Base-by-base conservation (phyloP, 92 coral and sea anemone genomes). In the Pocillopora meandrina region DNA sequence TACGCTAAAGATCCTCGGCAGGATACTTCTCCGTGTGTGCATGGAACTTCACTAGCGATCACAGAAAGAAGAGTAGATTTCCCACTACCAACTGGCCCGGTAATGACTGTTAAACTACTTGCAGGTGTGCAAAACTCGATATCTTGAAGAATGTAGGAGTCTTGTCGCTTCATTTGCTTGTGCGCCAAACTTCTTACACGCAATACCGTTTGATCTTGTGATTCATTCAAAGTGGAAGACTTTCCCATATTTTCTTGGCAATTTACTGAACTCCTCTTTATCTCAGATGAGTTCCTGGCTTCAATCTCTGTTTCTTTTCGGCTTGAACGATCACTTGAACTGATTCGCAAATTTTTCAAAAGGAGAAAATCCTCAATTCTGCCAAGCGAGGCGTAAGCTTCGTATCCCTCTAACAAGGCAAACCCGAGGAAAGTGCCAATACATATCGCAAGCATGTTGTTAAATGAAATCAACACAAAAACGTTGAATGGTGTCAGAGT, bases 81-180 rank as follows among this genome's bases (percentile, higher is more conserved):
- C 13, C 74, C 74, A 70, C 74, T 70, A 20, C 74, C 74, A 10
- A 70, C 74, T 70, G 74, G 74, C 42, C 74, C 55, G 3, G 74
- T 70, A 4, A 70, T 70, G 56, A 70, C 56, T 35, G 74, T 74
- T n/a, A 74, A 56, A 20, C 34, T 52, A 12, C 21, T 60, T 26
- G 78, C 5, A 1, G 31, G 12, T 36, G 74, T 5, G 12, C 55
- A 15, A 74, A 52, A 19, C 12, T 74, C 78, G 17, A 74, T 26
- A n/a, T 52, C 78, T 17, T 52, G 19, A 11, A 52, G 55, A 57
- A 74, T 15, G 11, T 12, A 57, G 52, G 26, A 17, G 56, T 56
- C 18, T 14, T 49, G 9, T 55, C 78, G 63, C 10, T 20, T 19
- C 19, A 52, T 74, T 74, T 20, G 42, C 13, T 12, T 52, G 64